A percentile compares a stretch with the other conserved stretches of the same genome.
Conservation (phyloP, 2,888 invertebrate genomes). For the Schizaphis graminum region DNA sequence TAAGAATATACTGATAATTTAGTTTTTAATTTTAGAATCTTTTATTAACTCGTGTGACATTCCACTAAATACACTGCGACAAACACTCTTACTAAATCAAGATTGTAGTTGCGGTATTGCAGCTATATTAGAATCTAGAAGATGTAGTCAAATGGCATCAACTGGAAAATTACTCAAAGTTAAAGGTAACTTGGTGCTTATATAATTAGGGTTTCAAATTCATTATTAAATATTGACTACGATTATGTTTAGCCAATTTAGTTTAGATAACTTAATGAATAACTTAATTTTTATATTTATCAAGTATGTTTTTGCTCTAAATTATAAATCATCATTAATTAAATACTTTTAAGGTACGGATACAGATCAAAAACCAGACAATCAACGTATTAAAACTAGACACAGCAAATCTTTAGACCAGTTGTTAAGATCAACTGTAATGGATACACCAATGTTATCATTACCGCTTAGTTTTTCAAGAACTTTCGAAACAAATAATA, state of each 20-base stretch:
- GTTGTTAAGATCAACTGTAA: constrained; percentile 71
- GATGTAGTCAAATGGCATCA: constrained; percentile 61
- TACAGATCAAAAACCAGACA: constrained; percentile 53
- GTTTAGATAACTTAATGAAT: not conserved
- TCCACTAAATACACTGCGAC: constrained; percentile 56
- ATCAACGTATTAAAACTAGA: constrained; percentile 72
- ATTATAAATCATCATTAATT: not conserved
- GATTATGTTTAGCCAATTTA: not conserved
- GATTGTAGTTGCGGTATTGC: constrained; percentile 80
- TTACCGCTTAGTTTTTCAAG: constrained; percentile 70
- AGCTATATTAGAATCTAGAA: constrained; percentile 76
- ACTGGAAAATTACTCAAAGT: constrained; percentile 52
- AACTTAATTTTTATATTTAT: not conserved
- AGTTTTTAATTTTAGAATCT: constrained; percentile 72
- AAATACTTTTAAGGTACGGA: constrained; percentile 22
- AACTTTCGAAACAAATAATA: constrained; percentile 57
- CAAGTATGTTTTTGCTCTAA: not conserved
- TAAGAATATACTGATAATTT: constrained; percentile 61
- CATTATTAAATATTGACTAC: not conserved
- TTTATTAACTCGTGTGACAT: constrained; percentile 72
- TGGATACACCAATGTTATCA: constrained; percentile 68
- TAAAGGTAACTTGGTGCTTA: constrained; percentile 28
- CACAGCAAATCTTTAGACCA: constrained; percentile 89
- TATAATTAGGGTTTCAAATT: not conserved
- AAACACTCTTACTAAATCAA: constrained; percentile 71